These are phyloP conservation scores for Pterocles burchelli DNA, from an alignment of 2,113 vertebrate genomes.

Conservation along the genomic window DNA sequence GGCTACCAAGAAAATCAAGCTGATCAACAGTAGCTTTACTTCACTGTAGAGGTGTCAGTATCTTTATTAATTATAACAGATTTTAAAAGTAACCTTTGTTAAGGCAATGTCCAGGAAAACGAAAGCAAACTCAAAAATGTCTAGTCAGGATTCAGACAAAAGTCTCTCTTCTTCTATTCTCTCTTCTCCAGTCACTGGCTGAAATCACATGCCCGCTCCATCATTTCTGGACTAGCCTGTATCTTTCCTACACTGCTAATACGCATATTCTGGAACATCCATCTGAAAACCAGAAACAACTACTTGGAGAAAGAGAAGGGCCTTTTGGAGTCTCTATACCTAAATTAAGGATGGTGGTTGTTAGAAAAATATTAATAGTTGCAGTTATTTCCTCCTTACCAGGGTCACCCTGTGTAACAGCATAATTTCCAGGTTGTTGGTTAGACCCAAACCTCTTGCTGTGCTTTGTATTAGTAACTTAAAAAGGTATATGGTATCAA, in stretches of 20 bases:
- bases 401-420: neutral
- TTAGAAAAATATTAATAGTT: neutral
- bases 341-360: neutral
- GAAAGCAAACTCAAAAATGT: neutral
- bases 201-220: neutral
- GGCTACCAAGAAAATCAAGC: neutral
- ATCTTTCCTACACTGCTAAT: neutral
- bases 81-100: neutral
- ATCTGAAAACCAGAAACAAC: neutral
- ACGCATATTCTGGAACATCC: neutral
- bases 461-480: neutral
- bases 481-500: neutral
- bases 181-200: neutral
- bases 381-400: neutral
- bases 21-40: neutral
- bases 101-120: neutral
- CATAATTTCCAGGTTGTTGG: neutral
- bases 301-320: neutral
- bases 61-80: neutral
- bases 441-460: neutral
- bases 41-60: neutral
- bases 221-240: neutral
- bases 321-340: neutral
- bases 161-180: neutral
- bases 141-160: neutral